phyloP scores from a whole-genome alignment of 2,113 vertebrate genomes.

The Pollachius pollachius region DNA sequence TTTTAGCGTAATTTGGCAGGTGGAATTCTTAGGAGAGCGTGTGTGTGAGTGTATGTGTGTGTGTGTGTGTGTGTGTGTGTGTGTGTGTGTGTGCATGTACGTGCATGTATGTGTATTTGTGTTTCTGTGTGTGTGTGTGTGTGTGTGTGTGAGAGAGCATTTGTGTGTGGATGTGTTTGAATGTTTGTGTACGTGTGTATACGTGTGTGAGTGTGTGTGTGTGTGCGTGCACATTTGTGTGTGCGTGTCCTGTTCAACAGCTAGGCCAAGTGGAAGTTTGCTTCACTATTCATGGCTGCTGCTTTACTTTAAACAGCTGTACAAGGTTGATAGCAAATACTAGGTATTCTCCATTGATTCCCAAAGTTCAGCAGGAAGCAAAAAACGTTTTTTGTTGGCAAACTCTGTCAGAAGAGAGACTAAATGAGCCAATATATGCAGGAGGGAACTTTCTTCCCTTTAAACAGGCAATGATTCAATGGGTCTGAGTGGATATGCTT shows the following conservation, averaged over 20 bases:
- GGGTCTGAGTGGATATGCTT: too few species aligned
- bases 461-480: too few species aligned
- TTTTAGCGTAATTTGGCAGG: background rate
- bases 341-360: conserved; percentile 39
- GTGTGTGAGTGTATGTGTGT: background rate
- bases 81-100: background rate
- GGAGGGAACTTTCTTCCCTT: too few species aligned
- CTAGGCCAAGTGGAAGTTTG: conserved; percentile 7
- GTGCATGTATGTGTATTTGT: background rate
- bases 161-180: background rate
- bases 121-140: conserved; percentile 2
- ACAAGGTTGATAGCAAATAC: conserved; percentile 43
- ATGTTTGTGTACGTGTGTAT: background rate
- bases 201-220: conserved; percentile 4
- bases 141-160: background rate
- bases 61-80: background rate
- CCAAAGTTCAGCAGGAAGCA: conserved; percentile 33
- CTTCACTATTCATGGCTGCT: conserved; percentile 5
- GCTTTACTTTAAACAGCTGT: conserved; percentile 38
- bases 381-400: conserved; percentile 3
- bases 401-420: conserved; percentile 19
- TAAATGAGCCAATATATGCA: conserved; percentile 20
- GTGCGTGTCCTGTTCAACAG: background rate
- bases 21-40: background rate
- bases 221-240: conserved; percentile 1